Conservation (phyloP, 2,113 vertebrate species). For the Pollimyrus isidori region DNA sequence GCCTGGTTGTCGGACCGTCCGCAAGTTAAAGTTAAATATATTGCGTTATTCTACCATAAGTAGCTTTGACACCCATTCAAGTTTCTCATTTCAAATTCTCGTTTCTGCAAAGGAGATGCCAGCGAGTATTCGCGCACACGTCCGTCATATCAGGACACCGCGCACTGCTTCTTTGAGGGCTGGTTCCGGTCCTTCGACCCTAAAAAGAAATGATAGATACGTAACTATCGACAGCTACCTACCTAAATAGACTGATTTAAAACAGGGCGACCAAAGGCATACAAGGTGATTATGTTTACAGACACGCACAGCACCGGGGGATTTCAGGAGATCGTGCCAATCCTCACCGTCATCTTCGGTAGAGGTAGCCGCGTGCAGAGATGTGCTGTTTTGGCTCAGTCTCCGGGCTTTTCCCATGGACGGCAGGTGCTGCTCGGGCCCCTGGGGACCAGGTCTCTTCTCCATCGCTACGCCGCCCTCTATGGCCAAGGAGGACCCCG, state of each 20-base stretch:
- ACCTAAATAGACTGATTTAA: neutral
- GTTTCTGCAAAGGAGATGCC: neutral
- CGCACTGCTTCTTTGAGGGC: slow-evolving; percentile 2
- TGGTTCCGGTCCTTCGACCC: neutral
- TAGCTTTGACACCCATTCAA: neutral
- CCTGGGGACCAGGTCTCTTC: slow-evolving; percentile 23
- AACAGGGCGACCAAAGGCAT: neutral
- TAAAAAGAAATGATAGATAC: slow-evolving; percentile 6
- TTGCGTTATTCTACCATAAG: neutral
- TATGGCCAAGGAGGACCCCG: neutral
- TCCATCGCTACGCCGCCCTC: slow-evolving; percentile 7
- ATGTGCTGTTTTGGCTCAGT: slow-evolving; percentile 9
- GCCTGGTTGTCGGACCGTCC: neutral
- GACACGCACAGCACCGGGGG: neutral
- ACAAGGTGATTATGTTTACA: neutral
- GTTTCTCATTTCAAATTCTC: neutral
- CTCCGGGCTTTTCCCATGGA: slow-evolving; percentile 32
- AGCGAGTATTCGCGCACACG: neutral
- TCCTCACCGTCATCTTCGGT: slow-evolving; percentile 22
- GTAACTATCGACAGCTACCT: neutral
- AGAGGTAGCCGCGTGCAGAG: slow-evolving; percentile 25
- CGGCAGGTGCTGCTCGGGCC: neutral
- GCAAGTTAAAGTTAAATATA: neutral
- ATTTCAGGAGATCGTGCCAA: neutral
- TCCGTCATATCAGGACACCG: slow-evolving; percentile 21